Conservation (phyloP, 2,888 invertebrate species). For the Anodontia alba region DNA sequence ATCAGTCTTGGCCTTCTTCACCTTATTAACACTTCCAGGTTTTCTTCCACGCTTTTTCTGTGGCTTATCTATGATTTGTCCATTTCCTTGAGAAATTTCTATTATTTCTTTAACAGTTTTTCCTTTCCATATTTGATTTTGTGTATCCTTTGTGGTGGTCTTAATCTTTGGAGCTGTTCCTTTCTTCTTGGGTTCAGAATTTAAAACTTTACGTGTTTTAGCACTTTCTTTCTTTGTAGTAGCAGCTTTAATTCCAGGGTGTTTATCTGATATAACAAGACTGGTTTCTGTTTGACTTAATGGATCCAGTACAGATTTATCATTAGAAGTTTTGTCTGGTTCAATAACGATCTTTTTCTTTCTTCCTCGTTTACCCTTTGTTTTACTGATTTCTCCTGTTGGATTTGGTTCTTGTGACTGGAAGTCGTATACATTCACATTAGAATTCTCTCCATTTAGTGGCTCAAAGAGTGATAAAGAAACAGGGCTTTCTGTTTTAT, state of each 20-base stretch:
- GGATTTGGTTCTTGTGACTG: slow-evolving; percentile 21
- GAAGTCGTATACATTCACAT: slow-evolving; percentile 48
- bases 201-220: neutral
- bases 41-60: neutral
- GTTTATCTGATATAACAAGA: slow-evolving; percentile 20
- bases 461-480: slow-evolving; percentile 51
- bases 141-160: neutral
- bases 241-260: slow-evolving; percentile 7
- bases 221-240: neutral
- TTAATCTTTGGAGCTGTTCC: neutral
- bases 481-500: neutral
- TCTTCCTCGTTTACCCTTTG: slow-evolving; percentile 28
- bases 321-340: neutral
- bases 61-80: neutral
- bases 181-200: neutral
- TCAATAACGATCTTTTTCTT: slow-evolving; percentile 20
- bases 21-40: slow-evolving; percentile 3
- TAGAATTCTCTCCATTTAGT: slow-evolving; percentile 33
- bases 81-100: neutral
- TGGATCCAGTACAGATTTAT: neutral
- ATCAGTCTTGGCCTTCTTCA: slow-evolving; percentile 3
- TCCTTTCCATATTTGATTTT: neutral
- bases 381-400: slow-evolving; percentile 10
- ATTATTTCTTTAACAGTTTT: slow-evolving; percentile 13
- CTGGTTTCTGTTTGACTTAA: neutral